These are phyloP conservation scores for Poecilia velifera DNA, from an alignment of 2,797 vertebrate genomes.

Conservation along the genomic window DNA sequence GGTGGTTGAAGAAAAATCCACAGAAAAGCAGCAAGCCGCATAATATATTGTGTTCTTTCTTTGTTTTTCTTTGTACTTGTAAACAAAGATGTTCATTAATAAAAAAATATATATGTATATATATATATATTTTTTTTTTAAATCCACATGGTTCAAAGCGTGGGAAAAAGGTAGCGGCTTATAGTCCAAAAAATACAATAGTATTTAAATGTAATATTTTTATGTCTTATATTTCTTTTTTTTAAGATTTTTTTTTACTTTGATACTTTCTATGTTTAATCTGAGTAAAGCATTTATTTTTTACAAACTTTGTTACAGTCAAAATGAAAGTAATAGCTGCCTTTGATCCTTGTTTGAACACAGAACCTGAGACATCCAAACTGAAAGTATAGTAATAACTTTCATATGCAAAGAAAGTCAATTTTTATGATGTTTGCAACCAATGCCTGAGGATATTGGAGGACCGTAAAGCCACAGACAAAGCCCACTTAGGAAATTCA, in stretches of 20 bases:
- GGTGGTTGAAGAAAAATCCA: too few relatives aligned
- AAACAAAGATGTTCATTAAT: too few relatives aligned
- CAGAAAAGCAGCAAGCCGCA: too few relatives aligned
- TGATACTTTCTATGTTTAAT: background rate
- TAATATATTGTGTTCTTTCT: too few relatives aligned
- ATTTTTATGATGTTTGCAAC: slow-evolving; percentile 49
- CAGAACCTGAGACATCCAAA: background rate
- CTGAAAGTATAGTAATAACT: slow-evolving; percentile 32
- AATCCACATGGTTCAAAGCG: too few relatives aligned
- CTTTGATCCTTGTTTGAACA: background rate
- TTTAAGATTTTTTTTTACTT: background rate
- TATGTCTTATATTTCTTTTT: background rate
- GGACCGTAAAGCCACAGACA: slow-evolving; percentile 56
- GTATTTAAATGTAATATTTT: background rate
- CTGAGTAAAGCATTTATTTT: background rate
- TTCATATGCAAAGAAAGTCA: slow-evolving; percentile 51
- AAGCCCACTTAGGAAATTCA: slow-evolving; percentile 60
- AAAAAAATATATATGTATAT: too few relatives aligned
- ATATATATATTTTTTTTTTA: too few relatives aligned
- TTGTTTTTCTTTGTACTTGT: too few relatives aligned
- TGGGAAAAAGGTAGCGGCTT: too few relatives aligned
- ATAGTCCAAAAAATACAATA: too few relatives aligned
- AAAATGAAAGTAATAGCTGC: background rate
- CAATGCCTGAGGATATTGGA: slow-evolving; percentile 46
- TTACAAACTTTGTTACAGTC: background rate